Percentiles rank a stretch among this genome's conserved stretches.
These are phyloP conservation scores for Amblyornis subalaris DNA, from an alignment of 2,113 vertebrate species.

Conservation along the genomic window DNA sequence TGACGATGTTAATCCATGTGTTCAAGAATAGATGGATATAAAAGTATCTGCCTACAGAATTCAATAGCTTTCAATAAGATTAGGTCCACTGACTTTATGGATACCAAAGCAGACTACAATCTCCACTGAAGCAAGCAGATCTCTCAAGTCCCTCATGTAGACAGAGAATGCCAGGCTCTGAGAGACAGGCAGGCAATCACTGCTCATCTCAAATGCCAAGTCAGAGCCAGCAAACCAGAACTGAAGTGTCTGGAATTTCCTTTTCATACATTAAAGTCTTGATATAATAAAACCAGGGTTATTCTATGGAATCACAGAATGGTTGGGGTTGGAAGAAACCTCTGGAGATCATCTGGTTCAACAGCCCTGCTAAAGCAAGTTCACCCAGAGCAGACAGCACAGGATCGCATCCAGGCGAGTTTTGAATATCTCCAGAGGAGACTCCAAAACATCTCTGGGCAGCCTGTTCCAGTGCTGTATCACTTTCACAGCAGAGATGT, in stretches of 20 bases:
- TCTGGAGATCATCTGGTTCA: not conserved
- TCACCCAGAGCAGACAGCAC: not conserved
- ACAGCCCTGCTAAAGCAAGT: not conserved
- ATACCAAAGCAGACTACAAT: not conserved
- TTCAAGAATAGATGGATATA: not conserved
- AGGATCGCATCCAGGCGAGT: not conserved
- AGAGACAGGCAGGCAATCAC: not conserved
- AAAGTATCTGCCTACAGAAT: not conserved
- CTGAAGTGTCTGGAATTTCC: not conserved
- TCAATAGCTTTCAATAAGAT: not conserved
- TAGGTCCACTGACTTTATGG: not conserved
- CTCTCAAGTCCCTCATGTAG: not conserved
- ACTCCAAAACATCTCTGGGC: not conserved
- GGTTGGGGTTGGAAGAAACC: not conserved
- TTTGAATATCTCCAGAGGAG: not conserved
- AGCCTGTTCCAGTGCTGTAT: not conserved
- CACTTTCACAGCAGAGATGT: not conserved
- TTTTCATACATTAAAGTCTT: not conserved
- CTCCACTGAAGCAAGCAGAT: not conserved
- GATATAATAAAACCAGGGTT: not conserved
- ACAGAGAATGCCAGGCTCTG: not conserved
- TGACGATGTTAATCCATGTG: accelerated
- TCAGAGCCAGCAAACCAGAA: not conserved
- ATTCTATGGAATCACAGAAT: not conserved
- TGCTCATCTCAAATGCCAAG: not conserved